Conservation (phyloP, 1,140 invertebrate genomes). For the Monomorium pharaonis region DNA sequence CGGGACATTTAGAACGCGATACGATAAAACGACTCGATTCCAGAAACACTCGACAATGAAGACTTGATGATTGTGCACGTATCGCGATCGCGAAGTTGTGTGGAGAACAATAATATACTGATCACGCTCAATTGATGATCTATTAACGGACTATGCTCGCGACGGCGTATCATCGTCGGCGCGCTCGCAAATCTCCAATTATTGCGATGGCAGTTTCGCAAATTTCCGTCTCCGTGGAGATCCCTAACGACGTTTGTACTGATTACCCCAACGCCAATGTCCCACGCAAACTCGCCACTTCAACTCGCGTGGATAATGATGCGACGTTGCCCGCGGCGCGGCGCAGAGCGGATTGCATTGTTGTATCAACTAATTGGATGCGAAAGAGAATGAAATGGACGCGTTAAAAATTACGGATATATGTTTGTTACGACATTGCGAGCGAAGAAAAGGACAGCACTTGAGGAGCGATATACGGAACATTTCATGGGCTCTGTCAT, state of each 20-base stretch:
- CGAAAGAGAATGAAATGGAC: slow-evolving; percentile 30
- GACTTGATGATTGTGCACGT: not conserved
- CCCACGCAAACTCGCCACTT: slow-evolving; percentile 41
- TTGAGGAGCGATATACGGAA: no score
- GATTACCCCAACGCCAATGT: slow-evolving; percentile 18
- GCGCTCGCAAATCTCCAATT: slow-evolving; percentile 31
- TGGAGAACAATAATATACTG: not conserved
- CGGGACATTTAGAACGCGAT: not conserved
- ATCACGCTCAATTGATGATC: slow-evolving; percentile 19
- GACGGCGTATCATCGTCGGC: slow-evolving; percentile 8
- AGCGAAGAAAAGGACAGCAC: not conserved
- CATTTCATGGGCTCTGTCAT: no score
- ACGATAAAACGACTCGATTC: not conserved
- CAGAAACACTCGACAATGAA: not conserved
- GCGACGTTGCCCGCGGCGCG: not conserved
- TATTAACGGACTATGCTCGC: not conserved
- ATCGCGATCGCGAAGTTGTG: not conserved
- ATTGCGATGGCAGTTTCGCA: not conserved
- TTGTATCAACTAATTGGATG: slow-evolving; percentile 63
- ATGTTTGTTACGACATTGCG: not conserved
- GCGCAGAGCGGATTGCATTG: slow-evolving; percentile 37
- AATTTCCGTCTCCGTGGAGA: slow-evolving; percentile 40
- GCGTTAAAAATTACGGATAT: not conserved
- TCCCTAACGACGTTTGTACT: slow-evolving; percentile 32
- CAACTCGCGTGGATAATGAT: slow-evolving; percentile 34